Evolutionary conservation across 1,140 invertebrate species (phyloP), one percentile per base, ranked within the genome.

Genomic region (Leptopilina clavipes): DNA sequence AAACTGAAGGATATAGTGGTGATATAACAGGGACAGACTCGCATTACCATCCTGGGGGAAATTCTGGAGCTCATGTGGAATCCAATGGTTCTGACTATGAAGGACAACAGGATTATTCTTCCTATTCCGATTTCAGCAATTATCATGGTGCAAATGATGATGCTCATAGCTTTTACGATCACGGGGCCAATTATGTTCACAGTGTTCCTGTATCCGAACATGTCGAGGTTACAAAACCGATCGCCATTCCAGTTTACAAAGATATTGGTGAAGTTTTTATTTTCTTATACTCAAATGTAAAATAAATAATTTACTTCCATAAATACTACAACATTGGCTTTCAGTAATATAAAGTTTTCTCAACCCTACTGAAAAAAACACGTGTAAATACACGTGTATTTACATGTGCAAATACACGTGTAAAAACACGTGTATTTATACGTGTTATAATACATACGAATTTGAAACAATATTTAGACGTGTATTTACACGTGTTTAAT

Each of bases 201-300:
- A 90, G 91, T 81, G 83, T 93, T 70, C 92, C 93, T 7, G 91
- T 94, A 7, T 92, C 93, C 12, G 93, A 95, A 82, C 94, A 94
- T 71, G 91, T 93, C 19, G 94, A 95, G 87, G 93, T 95, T 43
- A 93, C 94, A 44, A 94, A 93, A 83, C 94, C 94, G 54, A 92
- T 95, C 11, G 91, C 93, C 12, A 91, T 95, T 52, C 94, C 94
- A 70, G 91, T 94, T 59, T 93, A 94, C 85, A 94, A 95, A 84
- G 94, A 95, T 82, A 92, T 95, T 14, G 93, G 93, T 91, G 31
- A 52, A 77, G 70, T 56, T 22, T 74, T 54, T 76, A 72, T 73
- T 18, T 52, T 70, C 17, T 2, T 1, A 17, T 17, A 10, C 10
- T 37, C 3, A 18, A 74, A 43, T 25, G 10, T 45, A 76, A 37